phyloP scores from a whole-genome alignment of 2,888 invertebrate species.

The Drosophila mimetica region DNA sequence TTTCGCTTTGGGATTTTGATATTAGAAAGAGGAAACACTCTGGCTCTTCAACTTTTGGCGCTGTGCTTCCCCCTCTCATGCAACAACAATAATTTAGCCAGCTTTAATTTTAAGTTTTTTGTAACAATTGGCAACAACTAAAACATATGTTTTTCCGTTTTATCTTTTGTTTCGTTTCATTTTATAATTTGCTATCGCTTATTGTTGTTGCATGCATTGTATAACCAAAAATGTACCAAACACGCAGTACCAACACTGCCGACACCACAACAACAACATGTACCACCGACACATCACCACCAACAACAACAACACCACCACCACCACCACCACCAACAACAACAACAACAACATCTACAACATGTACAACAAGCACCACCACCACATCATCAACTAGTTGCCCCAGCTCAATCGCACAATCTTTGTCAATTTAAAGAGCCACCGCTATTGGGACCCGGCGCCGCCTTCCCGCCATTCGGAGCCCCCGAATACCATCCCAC shows the following conservation, averaged over 20 bases:
- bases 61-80: conserved; percentile 42
- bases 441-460: conserved; percentile 84
- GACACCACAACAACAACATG: conserved; percentile 50
- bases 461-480: conserved; percentile 84
- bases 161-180: conserved; percentile 47
- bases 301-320: conserved; percentile 42
- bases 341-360: conserved; percentile 58
- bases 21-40: conserved; percentile 1
- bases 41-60: conserved; percentile 31
- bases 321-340: conserved; percentile 56
- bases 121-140: conserved; percentile 17
- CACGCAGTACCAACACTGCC: conserved; percentile 51
- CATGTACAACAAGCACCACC: conserved; percentile 55
- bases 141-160: conserved; percentile 14
- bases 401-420: conserved; percentile 80
- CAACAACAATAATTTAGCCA: conserved; percentile 61
- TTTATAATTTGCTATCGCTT: conserved; percentile 47
- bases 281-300: conserved; percentile 48
- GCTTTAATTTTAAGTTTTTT: conserved; percentile 24
- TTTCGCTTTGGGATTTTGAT: conserved; percentile 11
- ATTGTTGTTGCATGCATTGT: conserved; percentile 73
- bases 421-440: conserved; percentile 85
- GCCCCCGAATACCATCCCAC: conserved; percentile 84
- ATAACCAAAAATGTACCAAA: conserved; percentile 47
- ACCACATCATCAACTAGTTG: conserved; percentile 70